Evolutionary conservation across 1,140 invertebrate genomes (phyloP).

Genomic region (Tribolium castaneum): DNA sequence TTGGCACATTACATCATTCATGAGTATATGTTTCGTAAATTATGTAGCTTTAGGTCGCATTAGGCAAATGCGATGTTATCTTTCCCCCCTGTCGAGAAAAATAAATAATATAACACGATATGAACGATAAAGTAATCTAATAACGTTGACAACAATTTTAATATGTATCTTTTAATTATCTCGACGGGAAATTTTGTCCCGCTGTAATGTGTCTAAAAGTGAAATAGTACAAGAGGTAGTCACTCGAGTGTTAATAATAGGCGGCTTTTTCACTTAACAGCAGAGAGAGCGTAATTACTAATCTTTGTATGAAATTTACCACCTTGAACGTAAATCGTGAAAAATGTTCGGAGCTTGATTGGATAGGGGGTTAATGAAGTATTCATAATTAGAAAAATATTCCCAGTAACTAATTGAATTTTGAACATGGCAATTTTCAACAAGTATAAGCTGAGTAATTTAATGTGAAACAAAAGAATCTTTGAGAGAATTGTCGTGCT

Average conservation of each 20-base stretch:
- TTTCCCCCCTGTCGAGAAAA: constrained; percentile 14
- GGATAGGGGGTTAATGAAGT: constrained; percentile 27
- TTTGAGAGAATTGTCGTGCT: constrained; percentile 29
- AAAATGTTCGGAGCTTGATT: constrained; percentile 17
- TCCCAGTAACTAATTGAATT: constrained; percentile 24
- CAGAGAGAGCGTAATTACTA: constrained; percentile 5
- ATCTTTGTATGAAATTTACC: constrained; percentile 25
- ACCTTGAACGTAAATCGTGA: constrained; percentile 3
- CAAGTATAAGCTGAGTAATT: constrained; percentile 14
- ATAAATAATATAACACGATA: constrained; percentile 21
- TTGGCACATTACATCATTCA: not conserved
- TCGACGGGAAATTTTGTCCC: not conserved
- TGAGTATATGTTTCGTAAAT: not conserved
- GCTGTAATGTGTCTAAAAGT: not conserved
- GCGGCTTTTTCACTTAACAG: constrained; percentile 10
- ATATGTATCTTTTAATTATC: constrained; percentile 14
- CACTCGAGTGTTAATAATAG: not conserved
- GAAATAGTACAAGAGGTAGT: not conserved
- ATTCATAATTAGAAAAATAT: constrained; percentile 28
- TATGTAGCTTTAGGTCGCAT: not conserved
- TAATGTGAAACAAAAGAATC: constrained; percentile 36
- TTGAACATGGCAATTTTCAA: constrained; percentile 18
- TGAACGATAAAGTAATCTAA: constrained; percentile 9
- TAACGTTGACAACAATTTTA: not conserved
- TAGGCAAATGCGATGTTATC: constrained; percentile 6